Conservation (phyloP, 2,797 vertebrate species). For the Decapterus maruadsi region DNA sequence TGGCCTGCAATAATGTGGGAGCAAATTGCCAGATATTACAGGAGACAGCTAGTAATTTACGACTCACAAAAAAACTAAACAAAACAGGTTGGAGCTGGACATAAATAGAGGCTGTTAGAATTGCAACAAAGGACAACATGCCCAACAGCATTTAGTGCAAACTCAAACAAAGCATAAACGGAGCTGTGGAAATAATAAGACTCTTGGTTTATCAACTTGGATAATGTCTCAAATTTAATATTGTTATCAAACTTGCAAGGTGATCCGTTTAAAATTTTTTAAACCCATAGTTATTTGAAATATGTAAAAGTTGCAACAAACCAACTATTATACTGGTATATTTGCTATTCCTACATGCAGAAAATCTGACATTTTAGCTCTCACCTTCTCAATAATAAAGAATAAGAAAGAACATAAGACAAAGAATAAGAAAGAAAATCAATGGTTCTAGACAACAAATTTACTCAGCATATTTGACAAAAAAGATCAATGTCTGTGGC, state of each 20-base stretch:
- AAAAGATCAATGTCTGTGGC: no score
- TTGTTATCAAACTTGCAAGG: neutral
- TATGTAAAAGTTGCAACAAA: neutral
- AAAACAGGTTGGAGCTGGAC: constrained; percentile 57
- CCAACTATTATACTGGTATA: no score
- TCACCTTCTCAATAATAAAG: no score
- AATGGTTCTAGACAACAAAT: no score
- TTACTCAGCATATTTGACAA: no score
- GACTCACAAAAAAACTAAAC: constrained; percentile 17
- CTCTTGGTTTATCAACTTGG: constrained; percentile 9
- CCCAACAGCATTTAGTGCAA: constrained; percentile 19
- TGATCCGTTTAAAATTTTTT: neutral
- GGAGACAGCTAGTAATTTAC: constrained; percentile 71
- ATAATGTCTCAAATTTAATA: neutral
- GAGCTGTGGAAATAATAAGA: constrained; percentile 48
- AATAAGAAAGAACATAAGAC: no score
- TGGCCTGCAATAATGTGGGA: constrained; percentile 52
- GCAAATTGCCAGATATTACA: constrained; percentile 69
- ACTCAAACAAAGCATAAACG: constrained; percentile 48
- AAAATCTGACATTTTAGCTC: no score
- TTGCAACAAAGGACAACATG: constrained; percentile 24
- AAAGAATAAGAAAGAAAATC: no score
- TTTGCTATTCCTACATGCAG: no score
- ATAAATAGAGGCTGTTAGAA: constrained; percentile 53
- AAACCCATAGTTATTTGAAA: neutral